These are phyloP conservation scores for Ceyx margarethae DNA, from an alignment of 2,113 vertebrate genomes.

Conservation along the genomic window DNA sequence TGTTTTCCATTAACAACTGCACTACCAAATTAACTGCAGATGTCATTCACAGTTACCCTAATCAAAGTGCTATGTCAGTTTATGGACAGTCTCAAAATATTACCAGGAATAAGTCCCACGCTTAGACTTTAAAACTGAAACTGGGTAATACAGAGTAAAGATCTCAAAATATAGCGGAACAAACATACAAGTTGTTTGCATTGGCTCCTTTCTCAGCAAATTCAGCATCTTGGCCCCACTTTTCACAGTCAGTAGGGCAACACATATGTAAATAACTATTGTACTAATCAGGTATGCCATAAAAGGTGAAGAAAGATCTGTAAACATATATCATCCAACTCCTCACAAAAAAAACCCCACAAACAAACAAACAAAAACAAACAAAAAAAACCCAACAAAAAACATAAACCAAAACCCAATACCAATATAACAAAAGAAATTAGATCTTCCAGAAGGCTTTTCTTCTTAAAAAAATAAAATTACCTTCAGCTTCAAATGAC, in stretches of 20 bases:
- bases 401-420: too few relatives aligned
- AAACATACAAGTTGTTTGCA: neutral
- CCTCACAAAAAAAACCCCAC: neutral
- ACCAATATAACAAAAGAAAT: neutral
- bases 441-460: neutral
- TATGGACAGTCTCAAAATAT: neutral
- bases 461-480: neutral
- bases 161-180: neutral
- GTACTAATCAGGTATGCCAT: neutral
- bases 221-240: neutral
- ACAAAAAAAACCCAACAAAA: too few relatives aligned
- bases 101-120: neutral
- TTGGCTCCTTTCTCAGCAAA: neutral
- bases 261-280: neutral
- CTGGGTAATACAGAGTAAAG: neutral
- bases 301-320: neutral
- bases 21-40: neutral
- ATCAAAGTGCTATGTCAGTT: neutral
- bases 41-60: neutral
- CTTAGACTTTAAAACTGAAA: neutral
- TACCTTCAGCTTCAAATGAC: constrained; percentile 82
- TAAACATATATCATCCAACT: neutral
- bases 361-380: too few relatives aligned
- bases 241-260: neutral
- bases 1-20: neutral